phyloP scores from a whole-genome alignment of 2,888 invertebrate genomes.

The Tyria jacobaeae region DNA sequence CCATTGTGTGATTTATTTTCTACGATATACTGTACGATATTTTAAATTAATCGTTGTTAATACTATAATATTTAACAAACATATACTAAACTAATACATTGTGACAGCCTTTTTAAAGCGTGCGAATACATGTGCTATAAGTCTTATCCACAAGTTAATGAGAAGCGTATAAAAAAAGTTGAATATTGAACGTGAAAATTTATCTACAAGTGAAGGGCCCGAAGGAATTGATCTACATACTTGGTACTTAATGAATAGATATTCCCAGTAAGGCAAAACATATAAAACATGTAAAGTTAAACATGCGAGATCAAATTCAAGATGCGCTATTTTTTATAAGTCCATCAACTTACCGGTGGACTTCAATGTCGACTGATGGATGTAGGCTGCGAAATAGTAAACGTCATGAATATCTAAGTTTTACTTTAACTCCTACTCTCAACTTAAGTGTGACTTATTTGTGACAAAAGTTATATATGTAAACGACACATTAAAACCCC shows the following conservation, averaged over 20 bases:
- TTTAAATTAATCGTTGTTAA: too few relatives aligned
- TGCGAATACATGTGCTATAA: neutral
- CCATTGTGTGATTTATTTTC: too few relatives aligned
- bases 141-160: constrained; percentile 10
- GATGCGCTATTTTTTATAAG: constrained; percentile 13
- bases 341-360: constrained; percentile 48
- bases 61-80: too few relatives aligned
- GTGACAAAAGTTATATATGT: neutral
- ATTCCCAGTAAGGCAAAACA: constrained; percentile 32
- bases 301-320: neutral
- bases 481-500: too few relatives aligned
- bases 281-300: neutral
- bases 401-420: neutral
- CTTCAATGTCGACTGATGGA: constrained; percentile 39
- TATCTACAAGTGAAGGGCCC: constrained; percentile 28
- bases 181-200: constrained; percentile 30
- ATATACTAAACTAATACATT: neutral
- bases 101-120: neutral
- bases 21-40: too few relatives aligned
- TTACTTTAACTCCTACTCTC: neutral
- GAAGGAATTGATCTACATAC: constrained; percentile 5
- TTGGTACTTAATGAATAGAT: constrained; percentile 38
- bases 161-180: neutral
- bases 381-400: constrained; percentile 43
- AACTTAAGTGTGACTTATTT: neutral